A percentile compares a stretch with the other conserved stretches of the same genome.
Conservation (phyloP, 2,888 invertebrate species). For the Diarsia rubi region DNA sequence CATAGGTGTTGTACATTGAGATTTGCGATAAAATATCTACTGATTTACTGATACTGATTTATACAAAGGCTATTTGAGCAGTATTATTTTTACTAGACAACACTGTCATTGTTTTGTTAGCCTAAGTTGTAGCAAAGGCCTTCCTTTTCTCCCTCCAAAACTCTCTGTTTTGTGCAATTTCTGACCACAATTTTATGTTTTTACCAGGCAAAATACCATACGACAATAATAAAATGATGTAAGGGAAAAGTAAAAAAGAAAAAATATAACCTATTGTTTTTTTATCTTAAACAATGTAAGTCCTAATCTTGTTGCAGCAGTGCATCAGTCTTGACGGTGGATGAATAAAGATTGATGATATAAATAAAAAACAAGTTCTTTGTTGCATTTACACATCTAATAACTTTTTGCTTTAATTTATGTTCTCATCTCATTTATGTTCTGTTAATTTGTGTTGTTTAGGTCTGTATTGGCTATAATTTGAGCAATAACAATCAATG, state of each 20-base stretch:
- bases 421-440: no score
- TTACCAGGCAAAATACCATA: neutral
- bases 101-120: neutral
- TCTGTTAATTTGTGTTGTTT: no score
- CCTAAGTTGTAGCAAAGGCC: no score
- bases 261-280: neutral
- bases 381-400: neutral
- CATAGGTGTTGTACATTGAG: neutral
- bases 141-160: no score
- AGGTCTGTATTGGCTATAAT: neutral
- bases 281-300: neutral
- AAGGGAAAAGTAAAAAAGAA: neutral
- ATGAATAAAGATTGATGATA: neutral
- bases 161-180: no score
- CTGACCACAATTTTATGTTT: neutral
- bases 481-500: slow-evolving; percentile 5
- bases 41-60: neutral
- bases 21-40: neutral
- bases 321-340: neutral
- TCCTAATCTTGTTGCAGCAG: neutral
- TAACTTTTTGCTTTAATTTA: neutral
- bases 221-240: neutral
- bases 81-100: neutral
- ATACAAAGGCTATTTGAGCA: neutral
- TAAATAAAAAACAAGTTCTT: neutral